Evolutionary conservation across 2,797 vertebrate species (phyloP), one percentile per base, ranked within the genome.

Genomic region (Lithobates sylvaticus): DNA sequence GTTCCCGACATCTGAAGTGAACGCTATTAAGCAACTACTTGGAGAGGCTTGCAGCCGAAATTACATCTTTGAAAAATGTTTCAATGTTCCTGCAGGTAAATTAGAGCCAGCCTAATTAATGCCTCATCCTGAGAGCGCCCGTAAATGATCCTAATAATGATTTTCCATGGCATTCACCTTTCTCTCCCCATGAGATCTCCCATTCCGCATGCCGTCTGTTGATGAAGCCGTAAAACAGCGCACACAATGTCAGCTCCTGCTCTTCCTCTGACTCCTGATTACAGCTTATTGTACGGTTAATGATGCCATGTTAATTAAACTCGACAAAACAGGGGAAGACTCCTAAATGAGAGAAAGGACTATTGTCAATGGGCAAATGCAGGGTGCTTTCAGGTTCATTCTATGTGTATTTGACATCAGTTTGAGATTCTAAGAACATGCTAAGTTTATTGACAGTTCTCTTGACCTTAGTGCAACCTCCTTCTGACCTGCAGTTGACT

Each of bases 121-220:
- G 83, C 36, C 32, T 42, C n/a, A 32, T 71, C 68, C 21, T 71
- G 32, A n/a, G 65, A 73, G 83, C 34, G 18, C 39, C 32, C 54
- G 27, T 78, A 32, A 73, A 78, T 73, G 76, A 78, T 65, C 83
- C 44, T 79, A 73, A 73, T 79, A 72, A 85, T 78, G 83, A 79
- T 85, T 79, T 79, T 79, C 36, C 34, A 73, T 23, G 68, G 18
- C 76, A 23, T 65, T 85, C 76, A 79, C 83, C 83, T 85, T 50
- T 73, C 42, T 76, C 15, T 73, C 69, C 67, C 36, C 29, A 3
- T 58, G 34, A 61, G 65, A 50, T 78, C 27, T 23, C n/a, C 2
- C 27, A 76, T 83, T 75, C 36, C 65, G 69, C 50, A 42, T 79
- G 9, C 32, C 42, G 29, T 50, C 76, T 65, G 36, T 7, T 26